A percentile compares a stretch with the other conserved stretches of the same genome.
Conservation (phyloP, 2,888 invertebrate genomes). For the Hemaris fuciformis region DNA sequence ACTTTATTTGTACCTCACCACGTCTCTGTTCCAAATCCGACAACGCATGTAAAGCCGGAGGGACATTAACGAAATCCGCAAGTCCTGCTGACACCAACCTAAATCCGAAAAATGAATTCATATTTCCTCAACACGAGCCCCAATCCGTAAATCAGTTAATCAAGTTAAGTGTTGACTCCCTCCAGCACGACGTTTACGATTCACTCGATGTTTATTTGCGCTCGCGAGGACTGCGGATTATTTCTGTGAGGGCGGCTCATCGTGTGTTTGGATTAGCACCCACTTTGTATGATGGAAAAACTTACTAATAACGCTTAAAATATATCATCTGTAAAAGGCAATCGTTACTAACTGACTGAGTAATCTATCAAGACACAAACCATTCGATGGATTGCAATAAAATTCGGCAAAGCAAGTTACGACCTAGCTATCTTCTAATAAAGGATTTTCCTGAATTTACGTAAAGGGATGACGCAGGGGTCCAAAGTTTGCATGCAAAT, state of each 20-base stretch:
- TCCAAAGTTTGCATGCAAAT: no score
- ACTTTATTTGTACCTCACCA: no score
- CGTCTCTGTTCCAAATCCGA: no score
- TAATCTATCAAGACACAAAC: no score
- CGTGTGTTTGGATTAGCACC: not conserved
- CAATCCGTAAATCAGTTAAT: slow-evolving; percentile 7
- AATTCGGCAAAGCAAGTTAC: no score
- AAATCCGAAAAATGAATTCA: not conserved
- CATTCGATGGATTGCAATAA: no score
- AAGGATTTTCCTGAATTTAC: no score
- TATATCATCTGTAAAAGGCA: no score
- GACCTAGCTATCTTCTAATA: no score
- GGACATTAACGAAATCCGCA: not conserved
- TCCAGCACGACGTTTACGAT: not conserved
- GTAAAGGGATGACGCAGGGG: no score
- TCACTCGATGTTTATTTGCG: slow-evolving; percentile 1
- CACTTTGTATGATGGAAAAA: not conserved
- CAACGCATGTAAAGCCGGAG: not conserved
- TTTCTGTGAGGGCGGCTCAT: not conserved
- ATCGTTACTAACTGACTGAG: no score
- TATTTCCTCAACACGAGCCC: not conserved
- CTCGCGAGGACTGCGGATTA: not conserved
- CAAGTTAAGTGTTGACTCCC: slow-evolving; percentile 8
- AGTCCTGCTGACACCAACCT: not conserved
- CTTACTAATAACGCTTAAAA: not conserved